Percentiles rank a stretch among this genome's conserved stretches.
These are phyloP conservation scores for Diorhabda sublineata DNA, from an alignment of 1,140 invertebrate species.

Conservation along the genomic window DNA sequence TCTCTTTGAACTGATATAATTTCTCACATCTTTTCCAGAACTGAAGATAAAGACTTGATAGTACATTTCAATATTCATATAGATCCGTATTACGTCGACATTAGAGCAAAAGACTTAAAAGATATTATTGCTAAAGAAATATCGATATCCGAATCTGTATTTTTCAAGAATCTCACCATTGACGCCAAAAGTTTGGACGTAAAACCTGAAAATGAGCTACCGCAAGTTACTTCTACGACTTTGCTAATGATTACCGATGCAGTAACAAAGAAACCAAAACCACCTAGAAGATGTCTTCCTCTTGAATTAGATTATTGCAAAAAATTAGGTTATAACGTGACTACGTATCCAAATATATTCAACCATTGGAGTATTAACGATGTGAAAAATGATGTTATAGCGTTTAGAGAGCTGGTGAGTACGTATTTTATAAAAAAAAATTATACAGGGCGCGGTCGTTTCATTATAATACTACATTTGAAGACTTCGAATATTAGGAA, in stretches of 20 bases:
- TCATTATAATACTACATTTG: too few relatives aligned
- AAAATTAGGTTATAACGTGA: conserved; percentile 70
- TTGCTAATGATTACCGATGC: conserved; percentile 40
- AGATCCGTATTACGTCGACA: conserved; percentile 56
- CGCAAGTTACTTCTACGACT: conserved; percentile 53
- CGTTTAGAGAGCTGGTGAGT: conserved; percentile 62
- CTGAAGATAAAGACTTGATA: conserved; percentile 60
- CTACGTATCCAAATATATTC: conserved; percentile 79
- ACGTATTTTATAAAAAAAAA: too few relatives aligned
- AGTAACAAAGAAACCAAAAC: conserved; percentile 51
- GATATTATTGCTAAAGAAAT: conserved; percentile 55
- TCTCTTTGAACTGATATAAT: neutral
- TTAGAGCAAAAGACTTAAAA: conserved; percentile 51
- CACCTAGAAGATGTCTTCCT: conserved; percentile 63
- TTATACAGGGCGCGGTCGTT: too few relatives aligned
- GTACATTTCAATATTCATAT: conserved; percentile 71
- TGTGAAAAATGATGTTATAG: conserved; percentile 71
- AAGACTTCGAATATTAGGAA: too few relatives aligned
- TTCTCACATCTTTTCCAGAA: conserved; percentile 47
- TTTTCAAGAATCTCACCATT: conserved; percentile 60
- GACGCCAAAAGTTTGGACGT: conserved; percentile 64
- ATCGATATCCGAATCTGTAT: conserved; percentile 50
- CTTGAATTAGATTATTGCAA: conserved; percentile 68
- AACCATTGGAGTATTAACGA: conserved; percentile 60
- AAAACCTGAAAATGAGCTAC: conserved; percentile 55